Conservation (phyloP, 2,888 invertebrate genomes). For the Chymomyza procnemis region DNA sequence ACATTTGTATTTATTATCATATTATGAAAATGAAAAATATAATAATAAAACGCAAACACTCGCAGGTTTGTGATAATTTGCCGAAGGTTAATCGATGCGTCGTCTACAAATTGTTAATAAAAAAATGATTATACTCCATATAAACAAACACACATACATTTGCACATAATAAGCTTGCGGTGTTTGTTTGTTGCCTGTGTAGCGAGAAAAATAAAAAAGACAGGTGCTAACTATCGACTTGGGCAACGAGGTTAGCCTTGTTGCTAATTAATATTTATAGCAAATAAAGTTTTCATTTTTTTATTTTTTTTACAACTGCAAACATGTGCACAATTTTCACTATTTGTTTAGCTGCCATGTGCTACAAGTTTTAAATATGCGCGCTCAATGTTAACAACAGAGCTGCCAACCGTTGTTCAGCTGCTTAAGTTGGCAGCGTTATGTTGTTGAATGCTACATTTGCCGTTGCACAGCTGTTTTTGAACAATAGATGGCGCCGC, state of each 20-base stretch:
- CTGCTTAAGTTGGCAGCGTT: background rate
- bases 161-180: background rate
- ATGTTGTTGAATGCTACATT: background rate
- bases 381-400: background rate
- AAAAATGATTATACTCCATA: background rate
- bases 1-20: slow-evolving; percentile 22
- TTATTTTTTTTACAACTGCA: background rate
- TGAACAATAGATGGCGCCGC: background rate
- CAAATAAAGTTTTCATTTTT: background rate
- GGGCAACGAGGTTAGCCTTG: background rate
- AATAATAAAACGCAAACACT: slow-evolving; percentile 29
- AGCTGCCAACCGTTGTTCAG: background rate
- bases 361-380: background rate
- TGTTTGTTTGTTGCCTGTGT: background rate
- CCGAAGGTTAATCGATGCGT: slow-evolving; percentile 41
- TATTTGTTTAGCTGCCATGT: background rate
- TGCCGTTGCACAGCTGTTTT: background rate
- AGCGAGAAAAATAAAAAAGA: background rate
- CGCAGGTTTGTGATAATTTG: slow-evolving; percentile 44
- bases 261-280: background rate
- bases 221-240: background rate
- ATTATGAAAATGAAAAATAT: slow-evolving; percentile 13
- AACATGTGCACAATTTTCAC: background rate
- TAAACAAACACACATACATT: background rate
- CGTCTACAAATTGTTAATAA: background rate